Evolutionary conservation across 2,888 invertebrate genomes (phyloP), one percentile per base, ranked within the genome.

Genomic region (Andrena bicolor): DNA sequence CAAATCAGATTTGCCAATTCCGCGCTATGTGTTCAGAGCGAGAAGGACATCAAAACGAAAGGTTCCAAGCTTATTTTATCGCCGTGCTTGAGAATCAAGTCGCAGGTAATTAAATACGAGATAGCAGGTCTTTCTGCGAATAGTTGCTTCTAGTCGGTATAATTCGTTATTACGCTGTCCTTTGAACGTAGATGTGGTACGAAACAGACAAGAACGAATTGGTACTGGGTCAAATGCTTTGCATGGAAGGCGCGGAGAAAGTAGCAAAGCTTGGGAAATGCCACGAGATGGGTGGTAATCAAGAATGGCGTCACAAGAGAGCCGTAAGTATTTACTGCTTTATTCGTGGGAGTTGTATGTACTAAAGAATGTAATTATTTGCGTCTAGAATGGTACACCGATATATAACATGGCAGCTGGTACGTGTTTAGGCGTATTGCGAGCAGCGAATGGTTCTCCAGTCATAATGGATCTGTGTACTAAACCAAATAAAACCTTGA

Each of bases 261-360:
- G 94, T 95, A 65, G 98, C 98, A 0, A 95, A 96, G 75, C 94
- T 99, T 10, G 96, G 97, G 88, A 99, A 99, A 94, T 99, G 99
- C 91, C 99, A 99, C 91, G 98, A 98, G 93, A 97, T 98, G 95
- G 97, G 97, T 13, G 98, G 97, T 0, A 96, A 97, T 86, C 99
- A 99, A 94, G 98, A 98, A 91, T 99, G 99, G 99, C 96, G 96
- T 71, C 97, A 97, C 92, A 96, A 96, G 84, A 96, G 96, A 82
- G 94, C 96, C 89, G 97, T 97, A 94, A 94, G 92, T 35, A 48
- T 63, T 77, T 61, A 35, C 8, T 16, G 20, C 0, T 64, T 30
- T 58, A 32, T 41, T 58, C 13, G 28, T 30, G 1, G 41, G 10
- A 48, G 20, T n/a, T 51, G 23, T 48, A 56, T 30, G 2, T 32